These are phyloP conservation scores for Macrotus californicus DNA, from an alignment of 2,113 vertebrate species.

Conservation along the genomic window DNA sequence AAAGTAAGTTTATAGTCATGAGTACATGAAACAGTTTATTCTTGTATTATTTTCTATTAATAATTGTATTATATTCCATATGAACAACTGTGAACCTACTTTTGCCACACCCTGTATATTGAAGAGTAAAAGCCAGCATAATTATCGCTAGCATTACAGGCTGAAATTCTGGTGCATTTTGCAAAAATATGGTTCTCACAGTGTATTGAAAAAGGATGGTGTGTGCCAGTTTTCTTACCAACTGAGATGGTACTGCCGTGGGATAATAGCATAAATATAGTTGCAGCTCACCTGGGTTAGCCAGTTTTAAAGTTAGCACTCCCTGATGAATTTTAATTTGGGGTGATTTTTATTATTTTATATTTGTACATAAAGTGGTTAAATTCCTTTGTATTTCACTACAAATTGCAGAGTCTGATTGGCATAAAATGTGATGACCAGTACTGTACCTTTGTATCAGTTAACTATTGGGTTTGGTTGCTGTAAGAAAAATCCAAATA, in stretches of 20 bases:
- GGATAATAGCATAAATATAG: background rate
- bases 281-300: background rate
- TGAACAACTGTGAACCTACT: background rate
- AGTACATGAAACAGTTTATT: background rate
- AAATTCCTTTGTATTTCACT: background rate
- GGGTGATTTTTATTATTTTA: background rate
- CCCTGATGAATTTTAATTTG: conserved; percentile 19
- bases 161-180: conserved; percentile 24
- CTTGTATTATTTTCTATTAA: background rate
- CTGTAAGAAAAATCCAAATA: conserved; percentile 8
- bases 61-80: background rate
- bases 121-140: background rate
- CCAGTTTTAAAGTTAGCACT: conserved; percentile 15
- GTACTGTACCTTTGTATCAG: background rate
- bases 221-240: background rate
- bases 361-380: background rate
- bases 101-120: background rate
- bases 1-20: background rate
- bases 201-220: background rate
- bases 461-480: conserved; percentile 10
- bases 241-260: background rate
- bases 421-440: conserved; percentile 30
- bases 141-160: background rate
- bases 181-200: background rate
- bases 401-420: background rate